A percentile compares a stretch with the other conserved stretches of the same genome.
Evolutionary conservation across 1,140 invertebrate genomes (phyloP).

Genomic region (Drosophila littoralis): DNA sequence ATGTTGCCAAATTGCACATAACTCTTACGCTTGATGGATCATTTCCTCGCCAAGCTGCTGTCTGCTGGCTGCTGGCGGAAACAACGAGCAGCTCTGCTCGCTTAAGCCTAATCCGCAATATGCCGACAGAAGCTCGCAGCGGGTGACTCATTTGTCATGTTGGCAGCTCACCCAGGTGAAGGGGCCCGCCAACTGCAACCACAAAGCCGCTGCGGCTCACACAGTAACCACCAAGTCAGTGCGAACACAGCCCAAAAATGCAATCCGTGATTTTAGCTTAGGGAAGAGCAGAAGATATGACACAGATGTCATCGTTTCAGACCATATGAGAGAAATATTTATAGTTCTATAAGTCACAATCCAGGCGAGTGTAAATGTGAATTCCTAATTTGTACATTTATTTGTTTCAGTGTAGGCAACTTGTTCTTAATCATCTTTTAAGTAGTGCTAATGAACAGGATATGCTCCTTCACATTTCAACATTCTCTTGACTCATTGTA

Average conservation of each 20-base stretch:
- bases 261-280: too few relatives aligned
- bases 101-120: conserved; percentile 36
- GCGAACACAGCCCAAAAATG: neutral
- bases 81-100: conserved; percentile 23
- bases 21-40: conserved; percentile 75
- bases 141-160: conserved; percentile 67
- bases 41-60: conserved; percentile 62
- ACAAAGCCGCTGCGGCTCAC: conserved; percentile 4
- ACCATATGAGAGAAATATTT: too few relatives aligned
- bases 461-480: conserved; percentile 22
- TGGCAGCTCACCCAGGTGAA: conserved; percentile 32
- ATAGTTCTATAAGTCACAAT: too few relatives aligned
- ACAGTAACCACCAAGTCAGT: conserved; percentile 10
- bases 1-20: conserved; percentile 70
- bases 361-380: too few relatives aligned
- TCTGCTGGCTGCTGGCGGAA: conserved; percentile 42
- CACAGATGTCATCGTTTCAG: too few relatives aligned
- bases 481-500: conserved; percentile 14
- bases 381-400: neutral
- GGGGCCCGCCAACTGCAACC: conserved; percentile 12
- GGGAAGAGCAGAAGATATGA: too few relatives aligned
- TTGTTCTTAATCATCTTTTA: neutral
- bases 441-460: conserved; percentile 15
- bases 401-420: conserved; percentile 1
- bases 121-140: conserved; percentile 25